A percentile compares a stretch with the other conserved stretches of the same genome.
phyloP scores from a whole-genome alignment of 1,140 invertebrate genomes.

The Neodiprion lecontei region DNA sequence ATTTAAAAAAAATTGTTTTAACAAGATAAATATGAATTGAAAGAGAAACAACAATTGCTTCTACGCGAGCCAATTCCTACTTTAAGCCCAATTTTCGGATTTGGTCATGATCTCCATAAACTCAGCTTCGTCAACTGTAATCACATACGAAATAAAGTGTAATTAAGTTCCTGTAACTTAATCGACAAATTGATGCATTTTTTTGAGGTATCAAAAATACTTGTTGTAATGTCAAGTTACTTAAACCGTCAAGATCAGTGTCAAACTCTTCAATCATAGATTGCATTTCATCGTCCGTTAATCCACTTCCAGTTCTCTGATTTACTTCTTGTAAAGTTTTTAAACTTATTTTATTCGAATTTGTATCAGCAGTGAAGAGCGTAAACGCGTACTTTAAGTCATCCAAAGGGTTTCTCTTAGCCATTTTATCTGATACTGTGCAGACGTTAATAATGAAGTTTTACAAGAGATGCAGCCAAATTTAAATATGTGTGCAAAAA shows the following conservation, averaged over 20 bases:
- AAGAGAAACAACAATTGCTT: neutral
- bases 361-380: constrained; percentile 27
- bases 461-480: constrained; percentile 4
- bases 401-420: constrained; percentile 29
- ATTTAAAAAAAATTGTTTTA: neutral
- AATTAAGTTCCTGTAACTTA: neutral
- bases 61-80: neutral
- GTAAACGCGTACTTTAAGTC: constrained; percentile 34
- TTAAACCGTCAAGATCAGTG: constrained; percentile 31
- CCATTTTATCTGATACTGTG: constrained; percentile 36
- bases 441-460: neutral
- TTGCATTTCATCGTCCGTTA: constrained; percentile 35
- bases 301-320: constrained; percentile 21
- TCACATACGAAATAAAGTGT: constrained; percentile 9
- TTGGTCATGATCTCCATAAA: constrained; percentile 24
- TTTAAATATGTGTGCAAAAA: neutral
- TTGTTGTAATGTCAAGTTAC: constrained; percentile 16
- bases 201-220: constrained; percentile 4
- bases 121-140: constrained; percentile 37
- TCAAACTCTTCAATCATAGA: constrained; percentile 43
- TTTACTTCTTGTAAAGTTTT: constrained; percentile 31
- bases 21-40: neutral
- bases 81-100: neutral
- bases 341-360: constrained; percentile 27
- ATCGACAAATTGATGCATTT: constrained; percentile 1